These are phyloP conservation scores for Cotesia vestalis DNA, from an alignment of 1,140 invertebrate species.

Conservation along the genomic window DNA sequence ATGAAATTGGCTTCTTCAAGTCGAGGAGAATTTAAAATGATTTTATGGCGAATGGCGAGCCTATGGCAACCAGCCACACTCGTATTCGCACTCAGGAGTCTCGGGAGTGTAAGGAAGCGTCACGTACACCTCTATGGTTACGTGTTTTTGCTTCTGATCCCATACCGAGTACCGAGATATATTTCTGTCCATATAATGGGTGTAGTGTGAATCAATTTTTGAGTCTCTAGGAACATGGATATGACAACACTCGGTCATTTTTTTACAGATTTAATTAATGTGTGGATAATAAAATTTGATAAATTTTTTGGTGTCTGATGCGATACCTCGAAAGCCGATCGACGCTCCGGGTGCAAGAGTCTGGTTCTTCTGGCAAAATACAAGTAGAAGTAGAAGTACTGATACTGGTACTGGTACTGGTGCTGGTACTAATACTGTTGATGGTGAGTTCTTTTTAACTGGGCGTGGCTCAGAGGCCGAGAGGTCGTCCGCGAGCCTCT, in stretches of 20 bases:
- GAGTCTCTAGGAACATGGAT: no score
- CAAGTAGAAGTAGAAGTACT: no score
- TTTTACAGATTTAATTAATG: no score
- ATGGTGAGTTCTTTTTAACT: constrained; percentile 15
- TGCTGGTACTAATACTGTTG: background rate
- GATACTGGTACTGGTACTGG: no score
- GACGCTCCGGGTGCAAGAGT: constrained; percentile 13
- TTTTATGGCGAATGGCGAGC: constrained; percentile 8
- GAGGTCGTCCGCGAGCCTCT: constrained; percentile 22
- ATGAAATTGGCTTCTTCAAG: constrained; percentile 14
- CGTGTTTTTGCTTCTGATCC: constrained; percentile 18
- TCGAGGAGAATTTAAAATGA: background rate
- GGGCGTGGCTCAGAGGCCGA: constrained; percentile 25
- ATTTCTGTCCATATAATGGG: constrained; percentile 2
- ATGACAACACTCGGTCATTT: no score
- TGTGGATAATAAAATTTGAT: no score
- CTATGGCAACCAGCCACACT: constrained; percentile 10
- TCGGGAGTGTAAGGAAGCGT: constrained; percentile 22
- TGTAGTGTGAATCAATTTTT: constrained; percentile 1
- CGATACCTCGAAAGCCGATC: constrained; percentile 7
- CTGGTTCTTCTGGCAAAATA: constrained; percentile 4
- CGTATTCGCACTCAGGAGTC: no score
- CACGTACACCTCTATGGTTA: constrained; percentile 24
- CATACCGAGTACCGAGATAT: background rate
- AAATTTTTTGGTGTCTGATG: no score